These are phyloP conservation scores for Sebastes baramenuke DNA, from an alignment of 2,797 vertebrate species.

Conservation along the genomic window DNA sequence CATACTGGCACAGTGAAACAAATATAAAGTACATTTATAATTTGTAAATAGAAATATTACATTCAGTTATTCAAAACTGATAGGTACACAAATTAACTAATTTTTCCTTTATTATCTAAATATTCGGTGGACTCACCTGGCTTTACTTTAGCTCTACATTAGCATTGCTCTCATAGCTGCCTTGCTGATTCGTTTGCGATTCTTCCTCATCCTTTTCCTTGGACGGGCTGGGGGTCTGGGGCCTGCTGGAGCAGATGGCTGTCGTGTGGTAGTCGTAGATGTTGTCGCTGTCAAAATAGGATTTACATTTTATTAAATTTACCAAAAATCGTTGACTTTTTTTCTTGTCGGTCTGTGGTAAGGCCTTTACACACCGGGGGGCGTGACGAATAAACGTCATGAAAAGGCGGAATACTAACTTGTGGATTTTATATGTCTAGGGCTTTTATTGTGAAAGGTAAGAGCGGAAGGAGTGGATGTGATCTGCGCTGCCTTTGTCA, in stretches of 20 bases:
- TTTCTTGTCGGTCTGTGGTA: background rate
- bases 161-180: conserved; percentile 86
- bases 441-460: too few relatives aligned
- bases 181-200: conserved; percentile 84
- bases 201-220: conserved; percentile 75
- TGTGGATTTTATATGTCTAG: too few relatives aligned
- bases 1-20: background rate
- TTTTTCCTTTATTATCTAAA: background rate
- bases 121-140: conserved; percentile 41
- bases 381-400: too few relatives aligned
- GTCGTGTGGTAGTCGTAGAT: conserved; percentile 44
- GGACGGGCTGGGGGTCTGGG: conserved; percentile 62
- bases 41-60: background rate
- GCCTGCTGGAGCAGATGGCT: conserved; percentile 28
- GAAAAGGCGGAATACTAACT: too few relatives aligned
- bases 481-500: too few relatives aligned
- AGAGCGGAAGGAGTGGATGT: too few relatives aligned
- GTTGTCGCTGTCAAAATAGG: conserved; percentile 48
- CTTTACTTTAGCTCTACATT: conserved; percentile 71
- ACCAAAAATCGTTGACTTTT: background rate
- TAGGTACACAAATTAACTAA: background rate
- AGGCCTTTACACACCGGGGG: too few relatives aligned
- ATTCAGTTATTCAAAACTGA: background rate
- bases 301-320: background rate
- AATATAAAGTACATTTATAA: background rate